A percentile compares a stretch with the other conserved stretches of the same genome.
phyloP scores from a whole-genome alignment of 1,140 invertebrate genomes.

The Paracyclopina nana region DNA sequence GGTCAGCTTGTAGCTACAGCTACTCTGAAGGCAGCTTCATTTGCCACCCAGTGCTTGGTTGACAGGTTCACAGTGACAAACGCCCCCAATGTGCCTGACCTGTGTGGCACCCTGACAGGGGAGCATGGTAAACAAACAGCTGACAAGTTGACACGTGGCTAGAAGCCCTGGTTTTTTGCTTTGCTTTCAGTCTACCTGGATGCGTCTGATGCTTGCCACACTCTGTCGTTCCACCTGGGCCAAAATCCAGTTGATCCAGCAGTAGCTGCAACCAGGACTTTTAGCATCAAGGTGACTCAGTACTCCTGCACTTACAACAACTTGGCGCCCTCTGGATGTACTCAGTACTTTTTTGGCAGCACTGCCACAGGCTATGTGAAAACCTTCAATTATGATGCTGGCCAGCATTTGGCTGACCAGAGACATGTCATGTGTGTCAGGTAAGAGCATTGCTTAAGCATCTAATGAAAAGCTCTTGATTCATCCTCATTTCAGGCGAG shows the following conservation, averaged over 20 bases:
- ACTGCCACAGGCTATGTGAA: conserved; percentile 20
- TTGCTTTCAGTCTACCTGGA: not conserved
- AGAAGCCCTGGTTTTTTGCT: too few species aligned
- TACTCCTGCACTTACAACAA: conserved; percentile 5
- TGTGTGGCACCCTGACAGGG: not conserved
- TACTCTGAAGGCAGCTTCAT: not conserved
- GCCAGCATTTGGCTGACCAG: conserved; percentile 21
- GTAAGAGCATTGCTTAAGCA: not conserved
- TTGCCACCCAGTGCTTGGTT: not conserved
- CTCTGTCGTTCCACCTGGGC: not conserved
- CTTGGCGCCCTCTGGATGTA: conserved; percentile 23
- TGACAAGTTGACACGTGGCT: too few species aligned
- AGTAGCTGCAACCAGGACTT: not conserved
- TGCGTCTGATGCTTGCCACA: not conserved
- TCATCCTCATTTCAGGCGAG: not conserved
- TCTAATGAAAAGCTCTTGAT: not conserved
- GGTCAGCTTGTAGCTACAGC: not conserved
- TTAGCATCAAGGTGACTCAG: conserved; percentile 1
- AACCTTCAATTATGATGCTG: conserved; percentile 22
- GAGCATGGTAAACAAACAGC: conserved; percentile 1
- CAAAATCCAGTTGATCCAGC: too few species aligned
- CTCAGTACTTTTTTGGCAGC: conserved; percentile 21
- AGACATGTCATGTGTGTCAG: conserved; percentile 22
- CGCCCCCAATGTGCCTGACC: not conserved
- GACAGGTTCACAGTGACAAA: not conserved